Percentiles rank a stretch among this genome's conserved stretches.
Conservation (phyloP, 2,113 vertebrate genomes). For the Alethe castanea region DNA sequence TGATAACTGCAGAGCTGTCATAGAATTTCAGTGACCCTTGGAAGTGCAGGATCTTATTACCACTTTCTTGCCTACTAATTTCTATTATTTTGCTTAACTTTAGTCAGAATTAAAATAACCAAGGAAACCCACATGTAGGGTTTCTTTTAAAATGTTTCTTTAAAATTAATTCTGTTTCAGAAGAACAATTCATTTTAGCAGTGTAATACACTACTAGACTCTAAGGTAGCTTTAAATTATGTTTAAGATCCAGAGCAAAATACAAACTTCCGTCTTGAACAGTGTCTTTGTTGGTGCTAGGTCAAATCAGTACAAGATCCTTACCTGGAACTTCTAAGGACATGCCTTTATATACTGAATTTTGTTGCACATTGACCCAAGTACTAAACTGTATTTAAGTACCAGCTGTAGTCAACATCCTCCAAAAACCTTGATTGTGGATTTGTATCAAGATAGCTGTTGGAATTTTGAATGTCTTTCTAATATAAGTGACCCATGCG, state of each 20-base stretch:
- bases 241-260: not conserved
- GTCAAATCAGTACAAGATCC: not conserved
- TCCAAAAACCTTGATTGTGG: not conserved
- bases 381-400: not conserved
- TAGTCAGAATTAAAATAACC: not conserved
- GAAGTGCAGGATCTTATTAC: not conserved
- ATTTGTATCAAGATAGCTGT: not conserved
- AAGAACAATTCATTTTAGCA: not conserved
- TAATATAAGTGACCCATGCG: not conserved
- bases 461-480: not conserved
- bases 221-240: not conserved
- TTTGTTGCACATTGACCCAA: fast-evolving
- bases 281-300: not conserved
- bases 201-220: not conserved
- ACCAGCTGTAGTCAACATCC: not conserved
- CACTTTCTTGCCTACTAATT: not conserved
- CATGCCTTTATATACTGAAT: not conserved
- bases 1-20: not conserved
- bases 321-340: not conserved
- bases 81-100: not conserved
- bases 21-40: not conserved
- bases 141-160: not conserved
- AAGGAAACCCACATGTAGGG: not conserved
- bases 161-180: not conserved
- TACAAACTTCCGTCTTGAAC: not conserved